phyloP scores from a whole-genome alignment of 2,797 vertebrate species.

The Bovichtus variegatus region DNA sequence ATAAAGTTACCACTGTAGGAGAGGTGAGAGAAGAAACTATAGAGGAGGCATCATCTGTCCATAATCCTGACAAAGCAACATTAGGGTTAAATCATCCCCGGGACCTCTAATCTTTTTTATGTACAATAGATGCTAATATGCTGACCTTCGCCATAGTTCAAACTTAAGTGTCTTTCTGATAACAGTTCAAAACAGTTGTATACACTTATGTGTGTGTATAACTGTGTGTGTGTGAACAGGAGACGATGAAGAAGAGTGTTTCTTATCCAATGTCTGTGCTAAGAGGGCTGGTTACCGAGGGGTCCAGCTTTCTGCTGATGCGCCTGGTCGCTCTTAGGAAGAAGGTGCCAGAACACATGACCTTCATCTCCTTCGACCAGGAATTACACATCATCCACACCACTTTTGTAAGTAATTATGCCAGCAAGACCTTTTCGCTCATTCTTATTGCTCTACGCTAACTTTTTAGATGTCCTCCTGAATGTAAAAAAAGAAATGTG shows the following conservation, averaged over 20 bases:
- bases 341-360: conserved; percentile 80
- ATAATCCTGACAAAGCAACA: neutral
- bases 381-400: conserved; percentile 81
- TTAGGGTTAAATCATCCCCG: neutral
- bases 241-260: conserved; percentile 66
- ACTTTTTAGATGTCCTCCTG: too few relatives aligned
- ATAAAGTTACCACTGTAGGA: conserved; percentile 82
- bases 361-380: conserved; percentile 86
- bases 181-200: neutral
- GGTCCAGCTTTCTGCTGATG: conserved; percentile 90
- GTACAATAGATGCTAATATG: neutral
- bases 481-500: too few relatives aligned
- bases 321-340: conserved; percentile 86
- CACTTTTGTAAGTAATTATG: conserved; percentile 87
- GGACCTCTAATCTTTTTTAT: neutral
- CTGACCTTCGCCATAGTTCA: neutral
- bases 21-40: conserved; percentile 82
- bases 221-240: conserved; percentile 64
- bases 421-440: neutral
- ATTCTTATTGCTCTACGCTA: neutral
- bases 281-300: conserved; percentile 88
- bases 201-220: neutral
- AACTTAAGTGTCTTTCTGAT: neutral
- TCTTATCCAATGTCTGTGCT: conserved; percentile 73
- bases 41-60: neutral